Percentiles rank a stretch among this genome's conserved stretches.
These are phyloP conservation scores for Sesamia nonagrioides DNA, from an alignment of 1,140 invertebrate genomes.

Conservation along the genomic window DNA sequence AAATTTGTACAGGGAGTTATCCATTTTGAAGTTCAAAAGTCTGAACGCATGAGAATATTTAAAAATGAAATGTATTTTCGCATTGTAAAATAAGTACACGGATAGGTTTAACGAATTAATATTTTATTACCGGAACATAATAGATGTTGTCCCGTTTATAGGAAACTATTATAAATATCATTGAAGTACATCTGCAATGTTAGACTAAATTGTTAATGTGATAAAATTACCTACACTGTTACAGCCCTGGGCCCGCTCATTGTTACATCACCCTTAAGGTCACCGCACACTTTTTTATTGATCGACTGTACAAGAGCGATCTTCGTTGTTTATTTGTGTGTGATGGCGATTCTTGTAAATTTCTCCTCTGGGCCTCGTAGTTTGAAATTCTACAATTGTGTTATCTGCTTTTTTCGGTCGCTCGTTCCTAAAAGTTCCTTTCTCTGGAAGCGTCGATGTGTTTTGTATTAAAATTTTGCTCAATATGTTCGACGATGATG, in stretches of 20 bases:
- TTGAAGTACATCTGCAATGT: conserved; percentile 75
- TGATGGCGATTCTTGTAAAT: conserved; percentile 1
- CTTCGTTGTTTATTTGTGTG: conserved; percentile 17
- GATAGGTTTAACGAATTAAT: conserved; percentile 82
- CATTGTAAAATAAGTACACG: conserved; percentile 86
- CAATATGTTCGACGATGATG: conserved; percentile 72
- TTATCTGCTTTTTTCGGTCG: conserved; percentile 72
- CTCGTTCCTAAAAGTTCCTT: conserved; percentile 82
- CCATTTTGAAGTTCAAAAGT: conserved; percentile 80
- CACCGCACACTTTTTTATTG: conserved; percentile 17
- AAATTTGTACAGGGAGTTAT: conserved; percentile 76
- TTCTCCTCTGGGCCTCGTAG: conserved; percentile 49
- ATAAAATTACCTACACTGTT: conserved; percentile 79
- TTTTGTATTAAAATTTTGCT: conserved; percentile 81
- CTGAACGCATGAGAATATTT: conserved; percentile 75
- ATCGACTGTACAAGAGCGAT: conserved; percentile 1
- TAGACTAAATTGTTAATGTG: conserved; percentile 78
- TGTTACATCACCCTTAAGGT: conserved; percentile 4
- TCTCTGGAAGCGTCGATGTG: conserved; percentile 67
- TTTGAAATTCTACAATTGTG: conserved; percentile 74
- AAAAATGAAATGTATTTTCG: conserved; percentile 81
- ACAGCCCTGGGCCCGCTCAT: conserved; percentile 57
- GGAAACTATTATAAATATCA: conserved; percentile 66
- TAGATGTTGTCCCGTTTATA: conserved; percentile 75
- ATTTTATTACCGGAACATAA: conserved; percentile 84